Base-by-base conservation (phyloP, 1,140 invertebrate species). In the Conus betulinus region DNA sequence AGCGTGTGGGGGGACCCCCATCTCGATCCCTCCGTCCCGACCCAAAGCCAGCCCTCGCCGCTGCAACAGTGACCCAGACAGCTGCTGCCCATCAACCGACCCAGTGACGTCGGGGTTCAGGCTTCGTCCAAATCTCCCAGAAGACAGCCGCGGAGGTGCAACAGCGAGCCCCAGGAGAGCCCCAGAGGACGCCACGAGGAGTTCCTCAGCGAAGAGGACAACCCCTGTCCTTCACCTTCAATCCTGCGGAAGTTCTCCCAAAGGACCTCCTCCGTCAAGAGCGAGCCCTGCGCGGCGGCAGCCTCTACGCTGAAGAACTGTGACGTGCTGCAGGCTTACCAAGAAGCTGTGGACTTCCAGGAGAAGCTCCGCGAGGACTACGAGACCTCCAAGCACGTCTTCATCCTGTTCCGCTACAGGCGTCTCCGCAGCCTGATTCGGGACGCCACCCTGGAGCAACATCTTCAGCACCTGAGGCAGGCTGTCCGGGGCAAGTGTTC, bases 361-460 rank as follows among this genome's bases (percentile, higher is more conserved):
- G 84, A 55, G 20, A 23, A 51, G 27, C 63, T 85, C 4, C 57
- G 27, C 25, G 27, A 71, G 15, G 84, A 67, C 25, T 85, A 85
- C 84, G 63, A 85, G n/a, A 74, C 27, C 2, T n/a, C 84, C 27
- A 85, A 74, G 63, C 25, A 63, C 7, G 17, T 74, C 39, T 85
- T 67, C 84, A 20, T 53, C 20, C 63, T 85, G 7, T n/a, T 39
- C 63, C 84, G 84, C 63, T 85, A 85, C 84, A 27, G 39, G 15
- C 84, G 84, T n/a, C 84, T 85, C 8, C 57, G 63, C 27, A n/a
- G 60, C 39, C 84, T 85, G n/a, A 74, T 85, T 27, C 63, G 52
- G 6, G n/a, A 85, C n/a, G 84, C 84, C 63, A 85, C 84, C 25
- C 15, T 71, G 84, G 84, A 85, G 13, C 63, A 74, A 27, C 63